Evolutionary conservation across 2,113 vertebrate genomes (phyloP).

Genomic region (Rhombomys opimus): DNA sequence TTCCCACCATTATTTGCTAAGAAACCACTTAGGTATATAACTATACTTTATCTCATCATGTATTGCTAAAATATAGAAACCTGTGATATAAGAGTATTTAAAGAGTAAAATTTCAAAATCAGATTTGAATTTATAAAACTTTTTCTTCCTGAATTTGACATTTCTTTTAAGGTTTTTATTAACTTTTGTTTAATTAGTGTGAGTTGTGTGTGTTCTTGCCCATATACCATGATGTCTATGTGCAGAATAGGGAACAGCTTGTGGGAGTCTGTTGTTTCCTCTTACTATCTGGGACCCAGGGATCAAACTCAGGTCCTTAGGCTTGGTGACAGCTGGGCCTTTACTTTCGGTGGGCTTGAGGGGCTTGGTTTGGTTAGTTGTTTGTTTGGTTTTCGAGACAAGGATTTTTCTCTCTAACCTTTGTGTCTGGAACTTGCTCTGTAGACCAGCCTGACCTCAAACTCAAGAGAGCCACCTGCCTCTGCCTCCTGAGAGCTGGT

Average conservation of each 20-base stretch:
- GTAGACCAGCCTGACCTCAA: background rate
- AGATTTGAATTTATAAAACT: slow-evolving; percentile 23
- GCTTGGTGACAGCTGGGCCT: background rate
- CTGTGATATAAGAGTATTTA: background rate
- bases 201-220: background rate
- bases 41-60: background rate
- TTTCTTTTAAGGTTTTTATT: background rate
- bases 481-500: background rate
- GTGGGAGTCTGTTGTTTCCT: background rate
- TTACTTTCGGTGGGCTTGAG: background rate
- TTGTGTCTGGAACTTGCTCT: background rate
- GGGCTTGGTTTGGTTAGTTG: background rate
- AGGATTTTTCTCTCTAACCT: background rate
- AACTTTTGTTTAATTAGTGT: background rate
- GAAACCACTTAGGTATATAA: background rate
- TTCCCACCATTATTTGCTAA: background rate
- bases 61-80: slow-evolving; percentile 3
- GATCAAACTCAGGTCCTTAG: background rate
- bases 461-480: background rate
- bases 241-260: background rate
- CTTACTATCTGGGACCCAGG: background rate
- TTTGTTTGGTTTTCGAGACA: background rate
- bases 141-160: background rate
- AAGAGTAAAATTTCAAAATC: slow-evolving; percentile 48
- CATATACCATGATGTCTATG: background rate